phyloP scores from a whole-genome alignment of 1,140 invertebrate species.

The Zaprionus camerounensis region DNA sequence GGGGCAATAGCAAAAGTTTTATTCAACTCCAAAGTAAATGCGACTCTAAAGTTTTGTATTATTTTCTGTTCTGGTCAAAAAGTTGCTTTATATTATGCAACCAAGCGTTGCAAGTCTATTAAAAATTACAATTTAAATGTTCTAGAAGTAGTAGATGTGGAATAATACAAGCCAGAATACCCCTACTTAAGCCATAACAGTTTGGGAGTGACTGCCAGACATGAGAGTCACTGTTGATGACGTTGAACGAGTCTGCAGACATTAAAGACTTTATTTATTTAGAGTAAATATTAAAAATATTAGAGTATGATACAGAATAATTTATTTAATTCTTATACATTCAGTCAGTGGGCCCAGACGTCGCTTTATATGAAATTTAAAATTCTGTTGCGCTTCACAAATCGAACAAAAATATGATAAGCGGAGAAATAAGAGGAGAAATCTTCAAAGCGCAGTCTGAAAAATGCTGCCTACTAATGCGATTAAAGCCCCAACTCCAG shows the following conservation, averaged over 20 bases:
- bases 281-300: not conserved
- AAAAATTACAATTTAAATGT: conserved; percentile 67
- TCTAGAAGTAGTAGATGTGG: not conserved
- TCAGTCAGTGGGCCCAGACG: not conserved
- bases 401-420: conserved; percentile 6
- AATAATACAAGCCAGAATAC: not conserved
- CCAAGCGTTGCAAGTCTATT: conserved; percentile 70
- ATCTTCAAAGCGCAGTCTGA: conserved; percentile 13
- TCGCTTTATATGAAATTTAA: not conserved
- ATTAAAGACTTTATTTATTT: not conserved
- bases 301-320: not conserved
- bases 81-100: conserved; percentile 64
- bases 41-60: conserved; percentile 71
- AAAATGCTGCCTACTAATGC: conserved; percentile 38
- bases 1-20: conserved; percentile 63
- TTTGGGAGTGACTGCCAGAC: not conserved
- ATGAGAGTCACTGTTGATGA: not conserved
- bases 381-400: not conserved
- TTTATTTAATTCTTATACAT: not conserved
- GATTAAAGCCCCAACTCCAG: conserved; percentile 21
- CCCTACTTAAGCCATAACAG: not conserved
- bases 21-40: conserved; percentile 74
- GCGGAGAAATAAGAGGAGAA: not conserved
- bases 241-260: not conserved
- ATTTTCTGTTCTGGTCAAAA: conserved; percentile 37